Conservation (phyloP, 2,797 vertebrate genomes). For the Simalia tracyae region DNA sequence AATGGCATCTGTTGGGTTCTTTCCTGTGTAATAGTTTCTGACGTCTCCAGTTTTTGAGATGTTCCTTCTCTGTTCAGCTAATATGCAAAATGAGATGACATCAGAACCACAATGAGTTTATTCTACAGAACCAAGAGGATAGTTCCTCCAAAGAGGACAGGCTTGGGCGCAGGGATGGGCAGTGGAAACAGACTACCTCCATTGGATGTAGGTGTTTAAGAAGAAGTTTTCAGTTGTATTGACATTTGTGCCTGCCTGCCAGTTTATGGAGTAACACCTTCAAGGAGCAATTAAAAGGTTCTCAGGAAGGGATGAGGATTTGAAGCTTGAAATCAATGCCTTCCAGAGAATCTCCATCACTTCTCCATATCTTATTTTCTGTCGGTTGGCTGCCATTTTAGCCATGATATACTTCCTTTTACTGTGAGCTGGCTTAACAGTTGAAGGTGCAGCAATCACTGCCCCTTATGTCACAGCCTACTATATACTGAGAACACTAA, state of each 20-base stretch:
- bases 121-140: too few species aligned
- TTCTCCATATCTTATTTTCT: not conserved
- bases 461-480: not conserved
- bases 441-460: not conserved
- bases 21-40: not conserved
- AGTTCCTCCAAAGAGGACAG: not conserved
- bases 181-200: not conserved
- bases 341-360: not conserved
- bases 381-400: not conserved
- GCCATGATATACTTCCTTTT: not conserved
- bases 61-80: not conserved
- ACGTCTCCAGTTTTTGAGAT: not conserved
- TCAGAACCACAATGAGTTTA: not conserved
- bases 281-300: not conserved
- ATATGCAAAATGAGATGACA: not conserved
- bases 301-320: not conserved
- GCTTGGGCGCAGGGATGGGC: not conserved
- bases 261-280: slow-evolving; percentile 33
- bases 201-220: not conserved
- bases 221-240: not conserved
- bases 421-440: not conserved
- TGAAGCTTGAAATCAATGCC: not conserved
- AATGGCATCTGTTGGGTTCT: not conserved
- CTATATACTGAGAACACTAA: not conserved
- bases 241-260: not conserved